Conservation (phyloP, 2,797 vertebrate genomes). For the Peromyscus attwateri region DNA sequence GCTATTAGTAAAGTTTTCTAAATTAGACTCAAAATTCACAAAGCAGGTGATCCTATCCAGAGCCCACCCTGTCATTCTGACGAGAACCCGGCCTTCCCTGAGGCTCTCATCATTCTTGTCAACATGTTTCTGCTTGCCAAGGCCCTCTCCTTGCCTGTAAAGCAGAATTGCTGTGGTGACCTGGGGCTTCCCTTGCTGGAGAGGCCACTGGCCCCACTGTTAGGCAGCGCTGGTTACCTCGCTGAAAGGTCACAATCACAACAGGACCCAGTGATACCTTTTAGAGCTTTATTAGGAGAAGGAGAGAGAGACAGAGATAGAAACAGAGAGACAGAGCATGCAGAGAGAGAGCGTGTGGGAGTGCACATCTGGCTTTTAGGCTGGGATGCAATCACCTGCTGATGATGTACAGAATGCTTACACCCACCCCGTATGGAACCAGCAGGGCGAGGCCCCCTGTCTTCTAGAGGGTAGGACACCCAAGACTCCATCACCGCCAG, state of each 20-base stretch:
- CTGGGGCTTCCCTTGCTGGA: not conserved
- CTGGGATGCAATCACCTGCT: too few relatives aligned
- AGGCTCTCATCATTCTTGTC: not conserved
- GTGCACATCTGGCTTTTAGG: too few relatives aligned
- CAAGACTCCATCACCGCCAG: not conserved
- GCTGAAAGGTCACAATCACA: too few relatives aligned
- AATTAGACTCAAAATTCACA: not conserved
- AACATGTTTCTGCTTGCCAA: not conserved
- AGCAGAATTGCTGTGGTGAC: not conserved
- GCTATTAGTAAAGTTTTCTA: not conserved
- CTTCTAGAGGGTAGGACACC: not conserved
- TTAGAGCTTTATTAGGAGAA: too few relatives aligned
- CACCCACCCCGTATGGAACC: not conserved
- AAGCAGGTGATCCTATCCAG: not conserved
- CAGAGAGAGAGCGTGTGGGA: too few relatives aligned
- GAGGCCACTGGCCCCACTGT: not conserved
- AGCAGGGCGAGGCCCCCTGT: not conserved
- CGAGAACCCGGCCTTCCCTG: not conserved
- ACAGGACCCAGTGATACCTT: too few relatives aligned
- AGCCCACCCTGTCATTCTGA: not conserved
- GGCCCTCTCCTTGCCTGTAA: too few relatives aligned
- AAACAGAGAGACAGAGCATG: too few relatives aligned
- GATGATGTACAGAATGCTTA: too few relatives aligned
- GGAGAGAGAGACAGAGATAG: too few relatives aligned
- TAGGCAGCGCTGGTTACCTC: too few relatives aligned